These are phyloP conservation scores for Cygnus atratus DNA, from an alignment of 2,113 vertebrate species.

Conservation along the genomic window DNA sequence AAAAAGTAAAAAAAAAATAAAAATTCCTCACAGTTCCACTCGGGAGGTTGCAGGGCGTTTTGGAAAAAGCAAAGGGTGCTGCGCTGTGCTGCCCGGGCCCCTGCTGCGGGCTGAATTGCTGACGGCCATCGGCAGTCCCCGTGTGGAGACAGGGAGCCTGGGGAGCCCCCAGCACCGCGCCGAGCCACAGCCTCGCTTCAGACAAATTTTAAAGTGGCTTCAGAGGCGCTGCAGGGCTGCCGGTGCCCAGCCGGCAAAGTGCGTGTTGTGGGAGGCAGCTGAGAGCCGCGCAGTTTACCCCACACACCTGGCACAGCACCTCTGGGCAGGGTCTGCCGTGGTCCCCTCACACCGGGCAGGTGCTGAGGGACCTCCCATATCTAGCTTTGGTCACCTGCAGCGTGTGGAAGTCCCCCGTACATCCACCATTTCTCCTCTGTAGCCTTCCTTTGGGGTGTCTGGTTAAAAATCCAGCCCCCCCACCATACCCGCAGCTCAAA, in stretches of 20 bases:
- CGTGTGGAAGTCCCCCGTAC: background rate
- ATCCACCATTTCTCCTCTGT: accelerated
- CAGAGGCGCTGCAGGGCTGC: background rate
- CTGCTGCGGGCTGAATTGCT: background rate
- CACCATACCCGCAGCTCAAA: background rate
- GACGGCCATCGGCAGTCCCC: background rate
- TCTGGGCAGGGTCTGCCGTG: background rate
- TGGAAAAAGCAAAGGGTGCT: background rate
- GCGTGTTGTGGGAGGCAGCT: background rate
- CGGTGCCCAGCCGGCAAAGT: background rate
- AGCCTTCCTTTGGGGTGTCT: background rate
- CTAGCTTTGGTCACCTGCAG: background rate
- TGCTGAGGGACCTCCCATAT: accelerated
- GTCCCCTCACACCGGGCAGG: background rate
- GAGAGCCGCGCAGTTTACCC: background rate
- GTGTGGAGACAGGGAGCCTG: background rate
- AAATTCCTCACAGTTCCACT: accelerated
- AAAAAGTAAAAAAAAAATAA: too few species aligned
- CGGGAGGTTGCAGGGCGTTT: too few species aligned
- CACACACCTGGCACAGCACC: background rate
- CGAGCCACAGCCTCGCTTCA: background rate
- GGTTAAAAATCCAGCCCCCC: background rate
- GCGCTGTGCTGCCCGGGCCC: background rate
- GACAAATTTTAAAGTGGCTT: background rate
- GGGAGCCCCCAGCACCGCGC: background rate